Percentiles rank a stretch among this genome's conserved stretches.
phyloP scores from a whole-genome alignment of 64 coral and sea anemone species.

The Platygyra sinensis region DNA sequence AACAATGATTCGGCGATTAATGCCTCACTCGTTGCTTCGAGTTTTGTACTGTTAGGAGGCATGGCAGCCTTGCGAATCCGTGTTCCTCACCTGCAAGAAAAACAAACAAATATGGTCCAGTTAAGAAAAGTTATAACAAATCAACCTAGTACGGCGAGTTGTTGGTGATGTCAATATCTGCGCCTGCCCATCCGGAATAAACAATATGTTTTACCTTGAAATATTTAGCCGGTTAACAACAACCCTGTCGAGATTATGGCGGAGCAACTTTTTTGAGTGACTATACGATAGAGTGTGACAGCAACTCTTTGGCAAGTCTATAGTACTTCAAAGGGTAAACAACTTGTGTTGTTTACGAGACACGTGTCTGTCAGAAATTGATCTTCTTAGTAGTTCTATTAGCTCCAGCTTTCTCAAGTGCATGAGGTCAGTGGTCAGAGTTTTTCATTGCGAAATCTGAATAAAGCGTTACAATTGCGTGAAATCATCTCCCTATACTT shows the following conservation, averaged over 20 bases:
- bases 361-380: neutral
- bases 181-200: neutral
- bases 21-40: neutral
- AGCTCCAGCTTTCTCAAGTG: neutral
- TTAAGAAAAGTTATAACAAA: neutral
- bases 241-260: no score
- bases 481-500: neutral
- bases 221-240: no score
- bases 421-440: neutral
- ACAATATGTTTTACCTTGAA: no score
- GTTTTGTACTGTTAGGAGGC: neutral
- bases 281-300: neutral
- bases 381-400: neutral
- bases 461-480: neutral
- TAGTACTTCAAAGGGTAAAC: neutral
- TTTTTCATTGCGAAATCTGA: neutral
- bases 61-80: neutral
- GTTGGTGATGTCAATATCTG: neutral
- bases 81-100: neutral
- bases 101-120: neutral
- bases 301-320: neutral
- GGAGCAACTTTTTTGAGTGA: no score
- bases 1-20: slow-evolving; percentile 59
- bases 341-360: neutral
- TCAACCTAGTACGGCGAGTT: neutral